phyloP scores from a whole-genome alignment of 2,113 vertebrate species.

The Gobiocypris rarus region DNA sequence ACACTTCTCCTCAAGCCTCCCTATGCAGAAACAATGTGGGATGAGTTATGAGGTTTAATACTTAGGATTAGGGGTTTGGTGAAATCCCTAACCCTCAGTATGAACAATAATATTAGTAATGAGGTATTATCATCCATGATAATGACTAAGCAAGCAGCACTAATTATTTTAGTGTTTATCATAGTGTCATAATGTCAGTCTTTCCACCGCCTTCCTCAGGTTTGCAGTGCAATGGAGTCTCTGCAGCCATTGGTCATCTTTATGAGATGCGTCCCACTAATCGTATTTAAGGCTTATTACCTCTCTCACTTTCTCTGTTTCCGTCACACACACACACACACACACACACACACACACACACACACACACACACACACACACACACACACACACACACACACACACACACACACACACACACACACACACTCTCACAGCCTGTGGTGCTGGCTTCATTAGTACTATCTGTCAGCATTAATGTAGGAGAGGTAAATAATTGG shows the following conservation, averaged over 20 bases:
- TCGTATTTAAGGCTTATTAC: slow-evolving; percentile 34
- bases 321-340: not conserved
- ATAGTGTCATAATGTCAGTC: slow-evolving; percentile 15
- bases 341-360: not conserved
- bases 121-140: slow-evolving; percentile 1
- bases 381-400: not conserved
- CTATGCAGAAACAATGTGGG: not conserved
- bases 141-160: not conserved
- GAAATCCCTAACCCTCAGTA: not conserved
- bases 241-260: slow-evolving; percentile 20
- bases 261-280: slow-evolving; percentile 1
- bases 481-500: slow-evolving; percentile 51
- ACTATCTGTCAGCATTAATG: slow-evolving; percentile 43
- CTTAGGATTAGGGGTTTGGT: not conserved
- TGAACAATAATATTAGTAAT: slow-evolving; percentile 15
- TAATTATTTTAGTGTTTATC: slow-evolving; percentile 29
- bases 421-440: not conserved
- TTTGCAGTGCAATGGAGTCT: slow-evolving; percentile 16
- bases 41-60: slow-evolving; percentile 16
- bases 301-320: slow-evolving; percentile 20
- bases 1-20: not conserved
- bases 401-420: not conserved
- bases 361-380: not conserved
- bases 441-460: slow-evolving; percentile 39
- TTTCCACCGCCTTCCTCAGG: not conserved